Evolutionary conservation across 2,797 vertebrate genomes (phyloP).

Genomic region (Helostoma temminkii): DNA sequence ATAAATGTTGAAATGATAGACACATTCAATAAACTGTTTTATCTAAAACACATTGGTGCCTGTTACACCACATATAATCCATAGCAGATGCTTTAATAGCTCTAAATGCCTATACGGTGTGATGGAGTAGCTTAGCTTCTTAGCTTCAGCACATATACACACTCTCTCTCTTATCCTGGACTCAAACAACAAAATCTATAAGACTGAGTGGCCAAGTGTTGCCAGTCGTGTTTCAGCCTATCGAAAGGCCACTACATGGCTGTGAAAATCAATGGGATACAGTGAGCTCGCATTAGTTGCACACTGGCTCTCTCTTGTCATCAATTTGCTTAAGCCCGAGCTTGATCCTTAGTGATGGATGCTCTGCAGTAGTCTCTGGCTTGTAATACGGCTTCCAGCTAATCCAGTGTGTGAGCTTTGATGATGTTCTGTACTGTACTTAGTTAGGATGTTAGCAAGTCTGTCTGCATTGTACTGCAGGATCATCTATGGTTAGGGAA

Average conservation of each 20-base stretch:
- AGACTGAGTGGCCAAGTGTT: constrained; percentile 55
- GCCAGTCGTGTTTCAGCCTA: constrained; percentile 62
- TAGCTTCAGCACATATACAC: constrained; percentile 30
- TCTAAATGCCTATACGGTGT: constrained; percentile 46
- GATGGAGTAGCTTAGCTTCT: constrained; percentile 36
- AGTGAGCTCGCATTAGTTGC: constrained; percentile 74
- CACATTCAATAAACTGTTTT: constrained; percentile 18
- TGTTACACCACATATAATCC: constrained; percentile 33
- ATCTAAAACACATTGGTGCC: constrained; percentile 25
- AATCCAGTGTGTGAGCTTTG: constrained; percentile 70
- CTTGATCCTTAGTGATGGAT: constrained; percentile 80
- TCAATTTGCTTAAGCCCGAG: constrained; percentile 79
- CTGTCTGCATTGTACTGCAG: constrained; percentile 32
- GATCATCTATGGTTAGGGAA: constrained; percentile 30
- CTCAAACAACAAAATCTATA: constrained; percentile 61
- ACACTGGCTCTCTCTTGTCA: constrained; percentile 77
- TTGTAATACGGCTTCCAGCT: constrained; percentile 61
- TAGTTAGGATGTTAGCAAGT: constrained; percentile 53
- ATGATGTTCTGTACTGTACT: constrained; percentile 54
- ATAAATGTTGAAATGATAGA: constrained; percentile 4
- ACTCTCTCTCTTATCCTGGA: constrained; percentile 18
- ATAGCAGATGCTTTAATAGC: constrained; percentile 49
- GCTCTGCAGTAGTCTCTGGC: constrained; percentile 65
- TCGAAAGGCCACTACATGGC: constrained; percentile 49
- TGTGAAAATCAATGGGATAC: constrained; percentile 77